Conservation (phyloP, 2,113 vertebrate species). For the Callospermophilus lateralis region DNA sequence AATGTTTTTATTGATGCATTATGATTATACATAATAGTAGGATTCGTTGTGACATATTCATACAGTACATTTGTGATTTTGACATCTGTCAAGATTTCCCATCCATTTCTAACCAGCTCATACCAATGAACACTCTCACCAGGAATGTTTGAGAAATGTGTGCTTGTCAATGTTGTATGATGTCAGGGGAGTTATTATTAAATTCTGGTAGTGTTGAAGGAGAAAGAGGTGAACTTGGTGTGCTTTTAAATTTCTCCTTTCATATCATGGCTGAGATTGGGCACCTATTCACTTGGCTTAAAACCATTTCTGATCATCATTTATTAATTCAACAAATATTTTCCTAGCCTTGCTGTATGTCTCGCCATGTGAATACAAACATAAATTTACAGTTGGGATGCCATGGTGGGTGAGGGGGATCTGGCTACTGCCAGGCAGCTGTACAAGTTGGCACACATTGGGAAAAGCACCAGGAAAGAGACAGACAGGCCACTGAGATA, state of each 20-base stretch:
- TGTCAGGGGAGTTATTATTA: neutral
- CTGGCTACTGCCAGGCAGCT: too few relatives aligned
- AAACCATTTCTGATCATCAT: neutral
- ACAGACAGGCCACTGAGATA: neutral
- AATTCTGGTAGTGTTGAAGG: neutral
- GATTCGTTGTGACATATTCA: too few relatives aligned
- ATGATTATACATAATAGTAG: too few relatives aligned
- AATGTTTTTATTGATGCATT: too few relatives aligned
- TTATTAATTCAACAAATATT: neutral
- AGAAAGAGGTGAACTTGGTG: neutral
- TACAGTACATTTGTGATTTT: neutral
- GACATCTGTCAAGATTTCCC: neutral
- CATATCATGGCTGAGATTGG: neutral
- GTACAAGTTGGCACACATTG: accelerated
- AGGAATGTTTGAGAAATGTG: neutral
- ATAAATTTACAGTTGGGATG: neutral
- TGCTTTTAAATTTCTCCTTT: constrained; percentile 7
- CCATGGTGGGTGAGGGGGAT: accelerated
- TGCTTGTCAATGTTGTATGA: neutral
- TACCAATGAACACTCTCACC: neutral
- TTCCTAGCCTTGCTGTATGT: neutral
- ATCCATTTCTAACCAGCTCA: neutral
- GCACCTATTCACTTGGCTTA: neutral
- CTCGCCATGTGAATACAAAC: neutral
- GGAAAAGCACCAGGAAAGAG: neutral